These are phyloP conservation scores for Drosophila gunungcola DNA, from an alignment of 1,140 invertebrate genomes.

Conservation along the genomic window DNA sequence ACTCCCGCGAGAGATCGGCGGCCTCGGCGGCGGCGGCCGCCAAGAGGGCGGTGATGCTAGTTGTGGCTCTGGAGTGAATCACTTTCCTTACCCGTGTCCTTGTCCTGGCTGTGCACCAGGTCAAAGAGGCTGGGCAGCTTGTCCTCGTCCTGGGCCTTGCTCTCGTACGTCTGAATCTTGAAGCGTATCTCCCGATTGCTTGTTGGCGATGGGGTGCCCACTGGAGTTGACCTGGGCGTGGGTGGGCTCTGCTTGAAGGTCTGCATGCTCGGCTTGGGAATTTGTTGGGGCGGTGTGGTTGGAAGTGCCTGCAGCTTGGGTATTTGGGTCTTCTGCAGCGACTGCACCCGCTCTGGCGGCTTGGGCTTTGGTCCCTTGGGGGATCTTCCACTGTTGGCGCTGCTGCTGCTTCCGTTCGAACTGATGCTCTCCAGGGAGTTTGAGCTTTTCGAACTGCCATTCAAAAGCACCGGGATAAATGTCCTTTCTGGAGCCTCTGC, in stretches of 20 bases:
- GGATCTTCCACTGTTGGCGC: conserved; percentile 45
- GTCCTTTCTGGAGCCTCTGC: conserved; percentile 75
- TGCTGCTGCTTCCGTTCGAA: conserved; percentile 52
- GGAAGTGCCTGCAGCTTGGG: conserved; percentile 68
- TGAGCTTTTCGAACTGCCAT: conserved; percentile 45
- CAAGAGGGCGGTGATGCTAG: conserved; percentile 52
- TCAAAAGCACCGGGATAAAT: conserved; percentile 70
- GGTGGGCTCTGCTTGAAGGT: conserved; percentile 70
- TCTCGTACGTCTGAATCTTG: conserved; percentile 83
- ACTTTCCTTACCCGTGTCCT: conserved; percentile 18
- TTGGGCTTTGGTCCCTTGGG: conserved; percentile 80
- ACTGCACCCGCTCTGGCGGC: conserved; percentile 80
- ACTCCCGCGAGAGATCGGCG: conserved; percentile 61
- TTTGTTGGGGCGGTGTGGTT: conserved; percentile 55
- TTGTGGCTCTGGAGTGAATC: conserved; percentile 27
- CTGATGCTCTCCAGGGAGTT: conserved; percentile 65
- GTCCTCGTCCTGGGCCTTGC: conserved; percentile 67
- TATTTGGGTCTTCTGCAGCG: conserved; percentile 73
- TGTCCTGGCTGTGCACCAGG: conserved; percentile 87
- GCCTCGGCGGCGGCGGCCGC: conserved; percentile 66
- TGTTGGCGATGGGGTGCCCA: conserved; percentile 58
- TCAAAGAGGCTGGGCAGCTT: conserved; percentile 88
- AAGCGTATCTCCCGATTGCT: conserved; percentile 76
- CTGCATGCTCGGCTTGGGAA: conserved; percentile 73
- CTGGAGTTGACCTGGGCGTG: conserved; percentile 54